Base-by-base conservation (phyloP, 2,888 invertebrate genomes). In the Axea sp. region DNA sequence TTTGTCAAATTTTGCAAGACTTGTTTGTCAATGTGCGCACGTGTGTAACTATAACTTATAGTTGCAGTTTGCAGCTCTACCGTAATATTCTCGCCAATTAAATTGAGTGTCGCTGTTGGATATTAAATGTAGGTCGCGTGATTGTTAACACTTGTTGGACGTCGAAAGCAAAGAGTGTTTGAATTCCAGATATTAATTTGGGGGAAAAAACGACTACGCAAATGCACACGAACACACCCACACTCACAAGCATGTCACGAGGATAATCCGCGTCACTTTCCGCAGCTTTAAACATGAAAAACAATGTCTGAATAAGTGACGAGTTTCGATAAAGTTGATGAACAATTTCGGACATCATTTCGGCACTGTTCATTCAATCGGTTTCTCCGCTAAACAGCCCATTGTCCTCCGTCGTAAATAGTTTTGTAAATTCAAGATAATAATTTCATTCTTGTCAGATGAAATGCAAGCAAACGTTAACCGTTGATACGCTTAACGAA, bases 1-100 rank as follows among this genome's bases (percentile, higher is more conserved):
- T 72, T 47, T 72, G 72, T 65, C 72, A 65, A 65, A 57, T 72
- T 65, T 72, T 65, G 72, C 65, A 64, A 71, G 64, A 71, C 57
- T 26, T 71, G 71, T 71, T 71, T 71, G 64, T 71, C 49, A 30
- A 71, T 71, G 62, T 71, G 60, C 69, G 69, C 71, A 71, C 71
- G 69, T 69, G 71, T 71, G 47, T 67, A 41, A 67, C 62, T 39
- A 62, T 55, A 62, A 62, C 55, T 71, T 55, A 47, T 55, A 62
- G 71, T 55, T 62, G 55, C 53, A 33, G 62, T 55, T 71, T 71
- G 60, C 60, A 51, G 60, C 45, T 60, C 51, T 9, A 26, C 28
- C 33, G 60, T 51, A 53, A 39, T 62, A 37, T 39, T 62, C 37
- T 69, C 45, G 67, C 45, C 59, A 62, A 71, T 71, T 55, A 55